Base-by-base conservation (phyloP, 2,888 invertebrate species). In the Tupiocoris notatus region DNA sequence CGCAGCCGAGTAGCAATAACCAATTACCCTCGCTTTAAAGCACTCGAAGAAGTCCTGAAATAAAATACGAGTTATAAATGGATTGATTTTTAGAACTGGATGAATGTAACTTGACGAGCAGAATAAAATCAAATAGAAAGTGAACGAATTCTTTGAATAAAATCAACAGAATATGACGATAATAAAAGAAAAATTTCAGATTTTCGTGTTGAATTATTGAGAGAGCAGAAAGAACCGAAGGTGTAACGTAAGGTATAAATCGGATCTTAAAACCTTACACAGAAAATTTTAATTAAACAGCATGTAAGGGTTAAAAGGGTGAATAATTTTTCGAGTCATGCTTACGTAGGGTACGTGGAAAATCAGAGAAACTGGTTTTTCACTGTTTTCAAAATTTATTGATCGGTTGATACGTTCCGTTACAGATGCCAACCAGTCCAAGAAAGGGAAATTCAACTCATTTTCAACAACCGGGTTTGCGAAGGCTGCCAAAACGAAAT, bases 391-490 rank as follows among this genome's bases (percentile, higher is more conserved):
- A 82, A 89, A 90, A 82, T 89, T 89, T 88, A 93, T 89, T 16
- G 89, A 88, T 79, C 89, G 89, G 84, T 93, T 93, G 71, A 93
- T 89, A 22, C 89, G 85, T 82, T 93, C 93, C 9, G 92, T 92
- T 16, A 92, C 89, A 81, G 91, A 90, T 1, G 89, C 88, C 62
- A 93, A 84, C 93, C 93, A 93, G 66, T 89, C 87, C 9, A 88
- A 84, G 83, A 92, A 93, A 21, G 78, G 54, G 22, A 77, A 75
- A 39, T 75, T 25, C 7, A 76, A 76, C 24, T 67, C 71, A 7
- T 70, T 24, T 56, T 77, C 78, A 74, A 76, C 77, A 21, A 75
- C 75, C 12, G n/a, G 12, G 20, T 25, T 58, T 65, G 20, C 1
- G 54, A 2, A 1, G 3, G 16, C 6, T 6, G 24, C 2, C 21